Evolutionary conservation across 2,113 vertebrate genomes (phyloP).

Genomic region (Crotophaga sulcirostris): DNA sequence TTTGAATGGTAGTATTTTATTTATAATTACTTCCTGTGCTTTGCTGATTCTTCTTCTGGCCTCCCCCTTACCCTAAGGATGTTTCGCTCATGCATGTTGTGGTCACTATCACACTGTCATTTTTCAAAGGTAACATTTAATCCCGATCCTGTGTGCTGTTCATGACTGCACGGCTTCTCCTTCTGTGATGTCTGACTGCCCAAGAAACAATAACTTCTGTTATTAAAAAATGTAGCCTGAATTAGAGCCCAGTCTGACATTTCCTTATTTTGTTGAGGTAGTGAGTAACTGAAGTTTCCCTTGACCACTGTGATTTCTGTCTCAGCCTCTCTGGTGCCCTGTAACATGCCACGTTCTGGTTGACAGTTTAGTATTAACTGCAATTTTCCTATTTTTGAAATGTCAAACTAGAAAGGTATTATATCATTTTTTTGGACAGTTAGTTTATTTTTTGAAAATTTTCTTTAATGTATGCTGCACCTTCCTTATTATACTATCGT

Average conservation of each 20-base stretch:
- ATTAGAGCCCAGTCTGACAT: background rate
- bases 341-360: background rate
- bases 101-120: background rate
- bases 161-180: rapidly evolving
- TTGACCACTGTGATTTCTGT: background rate
- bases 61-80: background rate
- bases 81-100: background rate
- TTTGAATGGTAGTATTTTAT: background rate
- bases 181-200: background rate
- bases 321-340: background rate
- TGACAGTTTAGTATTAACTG: background rate
- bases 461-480: background rate
- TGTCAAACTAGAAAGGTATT: background rate
- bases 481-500: background rate
- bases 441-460: background rate
- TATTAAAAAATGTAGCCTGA: background rate
- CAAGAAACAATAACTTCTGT: background rate
- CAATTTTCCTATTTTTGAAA: background rate
- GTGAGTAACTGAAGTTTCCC: background rate
- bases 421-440: background rate
- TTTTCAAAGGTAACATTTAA: background rate
- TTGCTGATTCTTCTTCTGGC: background rate
- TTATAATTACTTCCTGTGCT: background rate
- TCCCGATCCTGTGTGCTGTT: background rate
- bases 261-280: background rate